Base-by-base conservation (phyloP, 2,888 invertebrate genomes). In the Caenorhabditis sp. region DNA sequence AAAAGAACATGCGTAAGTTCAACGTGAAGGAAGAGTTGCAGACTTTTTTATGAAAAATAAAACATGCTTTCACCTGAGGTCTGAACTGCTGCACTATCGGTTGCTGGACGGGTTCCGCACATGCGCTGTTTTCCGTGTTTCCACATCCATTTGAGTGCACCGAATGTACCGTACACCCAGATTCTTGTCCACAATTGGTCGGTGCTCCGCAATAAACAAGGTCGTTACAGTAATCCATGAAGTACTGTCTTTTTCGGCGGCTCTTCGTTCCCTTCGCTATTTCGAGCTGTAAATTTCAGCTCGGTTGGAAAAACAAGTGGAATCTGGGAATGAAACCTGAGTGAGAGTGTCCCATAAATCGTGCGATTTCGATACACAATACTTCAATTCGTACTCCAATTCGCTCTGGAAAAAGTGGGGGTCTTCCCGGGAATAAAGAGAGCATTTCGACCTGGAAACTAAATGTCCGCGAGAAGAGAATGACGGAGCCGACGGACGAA, bases 291-390 rank as follows among this genome's bases (percentile, higher is more conserved):
- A 58, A 58, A 15, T 1, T 2, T 26, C 24, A 2, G 17, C 30
- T 7, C n/a, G 43, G 15, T 26, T 24, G 1, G 37, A 39, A 52
- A n/a, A 9, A 22, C 6, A 35, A 20, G 39, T n/a, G 35, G 41
- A 66, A 58, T 30, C 17, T 5, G 20, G 17, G 22, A 9, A 7
- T 13, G 5, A 27, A 30, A 78, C 78, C 75, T 72, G 65, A n/a
- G 71, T 11, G 7, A 78, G 22, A 11, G 55, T 50, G 15, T 80
- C 77, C 80, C 80, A 80, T 13, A 80, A 53, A 37, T 62, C 70
- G 41, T 80, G 77, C 8, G 77, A 73, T 26, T 75, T 66, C 13
- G 61, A 53, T 1, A 72, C 65, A 46, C 80, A 80, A 32, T 72
- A 62, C 30, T 48, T 41, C 17, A 80, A 43, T 32, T 80, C 80